A percentile compares a stretch with the other conserved stretches of the same genome.
Conservation (phyloP, 2,113 vertebrate species). For the Microtus richardsoni region DNA sequence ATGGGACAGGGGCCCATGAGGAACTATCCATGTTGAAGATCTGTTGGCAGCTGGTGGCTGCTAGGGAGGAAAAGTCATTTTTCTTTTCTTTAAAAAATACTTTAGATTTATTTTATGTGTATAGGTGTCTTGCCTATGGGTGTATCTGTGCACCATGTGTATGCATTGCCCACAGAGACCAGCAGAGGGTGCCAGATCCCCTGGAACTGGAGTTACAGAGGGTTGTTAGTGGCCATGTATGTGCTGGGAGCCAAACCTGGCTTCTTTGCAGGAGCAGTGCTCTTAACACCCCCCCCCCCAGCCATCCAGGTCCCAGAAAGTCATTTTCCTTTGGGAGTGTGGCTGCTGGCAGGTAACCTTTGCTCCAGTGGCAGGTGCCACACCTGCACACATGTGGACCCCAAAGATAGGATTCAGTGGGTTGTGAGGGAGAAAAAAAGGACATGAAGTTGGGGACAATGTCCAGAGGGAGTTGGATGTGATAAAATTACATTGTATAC, state of each 20-base stretch:
- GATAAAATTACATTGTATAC: background rate
- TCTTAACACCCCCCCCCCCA: background rate
- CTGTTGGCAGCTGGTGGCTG: no score
- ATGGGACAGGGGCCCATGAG: background rate
- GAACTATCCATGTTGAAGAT: background rate
- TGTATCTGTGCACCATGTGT: background rate
- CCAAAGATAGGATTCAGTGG: background rate
- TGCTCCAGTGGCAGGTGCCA: background rate
- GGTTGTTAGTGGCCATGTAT: background rate
- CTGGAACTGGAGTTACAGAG: background rate
- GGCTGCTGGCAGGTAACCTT: background rate
- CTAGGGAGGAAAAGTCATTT: background rate
- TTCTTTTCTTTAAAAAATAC: background rate
- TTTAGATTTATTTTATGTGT: background rate
- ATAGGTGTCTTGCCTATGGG: background rate
- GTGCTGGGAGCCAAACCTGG: background rate
- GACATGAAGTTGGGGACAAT: no score
- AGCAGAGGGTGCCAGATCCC: background rate
- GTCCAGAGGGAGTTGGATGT: background rate
- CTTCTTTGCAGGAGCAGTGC: background rate
- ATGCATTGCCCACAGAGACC: background rate
- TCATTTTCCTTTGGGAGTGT: background rate
- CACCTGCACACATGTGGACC: no score
- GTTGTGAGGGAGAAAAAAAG: background rate
- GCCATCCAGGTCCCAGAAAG: background rate